Evolutionary conservation across 2,888 invertebrate species (phyloP), one percentile per base, ranked within the genome.

Genomic region (Hyalella azteca): DNA sequence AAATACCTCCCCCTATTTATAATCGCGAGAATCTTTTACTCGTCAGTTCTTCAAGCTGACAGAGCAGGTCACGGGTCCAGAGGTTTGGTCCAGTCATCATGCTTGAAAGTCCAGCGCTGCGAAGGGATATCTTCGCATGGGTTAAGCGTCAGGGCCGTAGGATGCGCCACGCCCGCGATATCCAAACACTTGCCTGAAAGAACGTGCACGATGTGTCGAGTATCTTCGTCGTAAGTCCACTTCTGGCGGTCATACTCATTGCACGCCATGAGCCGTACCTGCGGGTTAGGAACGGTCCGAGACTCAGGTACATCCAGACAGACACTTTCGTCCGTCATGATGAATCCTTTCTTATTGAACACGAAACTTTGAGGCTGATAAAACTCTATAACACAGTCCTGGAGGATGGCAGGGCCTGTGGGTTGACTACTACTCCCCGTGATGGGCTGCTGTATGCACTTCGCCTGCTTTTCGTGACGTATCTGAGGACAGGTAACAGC

Each of bases 241-340:
- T 73, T 59, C 87, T 94, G 94, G 85, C 92, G 90, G 0, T 88
- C 88, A 50, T 89, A 90, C 49, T 92, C 92, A 85, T 89, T 92
- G 86, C 94, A 94, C 29, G 92, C 91, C 88, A 93, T 91, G 87
- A 94, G 92, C 81, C 93, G 90, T 0, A 93, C 93, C 79, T 86
- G 86, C 11, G 85, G 85, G 78, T 90, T 89, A 45, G 88, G 88
- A 79, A 86, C 85, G 26, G 84, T 89, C 45, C 89, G 89, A 80
- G 87, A 88, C 82, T 91, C 90, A 0, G 92, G 91, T 32, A 92
- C 92, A 86, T 96, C 95, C 80, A 96, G 89, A 86, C 96, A 96
- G 5, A 95, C 90, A 9, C 94, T 94, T 87, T 96, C 96, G 86
- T 96, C 95, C 0, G 93, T 93, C 94, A 95, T 95, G 77, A 96